Evolutionary conservation across 1,140 invertebrate genomes (phyloP), one percentile per base, ranked within the genome.

Genomic region (Trichoplusia ni): DNA sequence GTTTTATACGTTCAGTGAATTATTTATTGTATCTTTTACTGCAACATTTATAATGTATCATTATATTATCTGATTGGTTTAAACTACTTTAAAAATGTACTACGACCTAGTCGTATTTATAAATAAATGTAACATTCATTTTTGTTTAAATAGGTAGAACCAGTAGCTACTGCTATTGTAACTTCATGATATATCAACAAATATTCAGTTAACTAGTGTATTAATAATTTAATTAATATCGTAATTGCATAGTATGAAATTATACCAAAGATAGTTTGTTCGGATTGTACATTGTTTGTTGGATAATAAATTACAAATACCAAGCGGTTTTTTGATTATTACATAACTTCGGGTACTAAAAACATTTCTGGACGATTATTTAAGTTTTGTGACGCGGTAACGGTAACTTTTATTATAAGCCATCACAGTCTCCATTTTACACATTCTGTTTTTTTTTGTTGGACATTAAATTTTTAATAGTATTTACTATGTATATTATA

Each of bases 221-320:
- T 18, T 9, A 2, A 40, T 40, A 9, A 2, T 40, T 40, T 4
- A 9, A 9, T 42, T 42, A 23, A 42, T 29, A 29, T 47, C n/a
- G 47, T 35, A 14, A 14, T 35, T 11, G 14, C 11, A 51, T 33
- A 46, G 7, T 27, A 46, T 6, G 19, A 18, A 51, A 33, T 19
- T 35, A 51, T 33, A 33, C 47, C 27, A 35, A 51, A 51, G 29
- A 35, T 51, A 54, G 33, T 54, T 54, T 54, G 19, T 54, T 54
- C 35, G 31, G 31, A 54, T 23, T 54, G 51, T 54, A 38, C 31
- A 61, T 61, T 29, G 59, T 61, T 61, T 49, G 35, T 61, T 61
- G 58, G 42, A 37, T 49, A 61, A 38, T 61, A 49, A 61, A 29
- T 49, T 38, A 35, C 19, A 35, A 54, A 37, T 54, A 21, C 13